phyloP scores from a whole-genome alignment of 2,797 vertebrate species.

The Sciurus carolinensis region DNA sequence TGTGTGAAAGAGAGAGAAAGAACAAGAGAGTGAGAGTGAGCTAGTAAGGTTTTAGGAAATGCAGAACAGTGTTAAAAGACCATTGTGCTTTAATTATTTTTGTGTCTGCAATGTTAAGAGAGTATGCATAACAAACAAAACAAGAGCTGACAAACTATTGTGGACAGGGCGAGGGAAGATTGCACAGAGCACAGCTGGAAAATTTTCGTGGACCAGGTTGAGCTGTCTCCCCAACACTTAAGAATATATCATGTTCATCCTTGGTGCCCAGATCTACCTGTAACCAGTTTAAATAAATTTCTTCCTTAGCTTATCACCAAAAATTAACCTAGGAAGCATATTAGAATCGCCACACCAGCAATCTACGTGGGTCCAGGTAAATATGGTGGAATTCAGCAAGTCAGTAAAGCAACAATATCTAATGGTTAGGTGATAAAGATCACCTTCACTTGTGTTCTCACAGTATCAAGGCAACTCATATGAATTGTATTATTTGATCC shows the following conservation, averaged over 20 bases:
- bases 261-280: background rate
- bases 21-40: background rate
- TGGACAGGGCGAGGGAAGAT: background rate
- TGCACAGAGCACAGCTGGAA: background rate
- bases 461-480: background rate
- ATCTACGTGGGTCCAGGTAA: background rate
- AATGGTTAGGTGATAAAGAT: background rate
- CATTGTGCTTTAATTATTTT: background rate
- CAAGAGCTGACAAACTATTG: background rate
- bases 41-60: background rate
- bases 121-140: background rate
- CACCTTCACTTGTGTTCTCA: background rate
- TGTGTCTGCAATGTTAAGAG: background rate
- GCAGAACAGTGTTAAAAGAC: background rate
- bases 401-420: background rate
- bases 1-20: background rate
- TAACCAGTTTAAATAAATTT: background rate
- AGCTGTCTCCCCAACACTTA: background rate
- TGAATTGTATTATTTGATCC: background rate
- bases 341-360: background rate
- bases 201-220: background rate
- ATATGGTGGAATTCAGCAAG: background rate
- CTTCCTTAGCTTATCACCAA: background rate
- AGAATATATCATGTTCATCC: background rate
- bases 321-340: background rate